phyloP scores from a whole-genome alignment of 2,113 vertebrate genomes.

The Triplophysa dalaica region DNA sequence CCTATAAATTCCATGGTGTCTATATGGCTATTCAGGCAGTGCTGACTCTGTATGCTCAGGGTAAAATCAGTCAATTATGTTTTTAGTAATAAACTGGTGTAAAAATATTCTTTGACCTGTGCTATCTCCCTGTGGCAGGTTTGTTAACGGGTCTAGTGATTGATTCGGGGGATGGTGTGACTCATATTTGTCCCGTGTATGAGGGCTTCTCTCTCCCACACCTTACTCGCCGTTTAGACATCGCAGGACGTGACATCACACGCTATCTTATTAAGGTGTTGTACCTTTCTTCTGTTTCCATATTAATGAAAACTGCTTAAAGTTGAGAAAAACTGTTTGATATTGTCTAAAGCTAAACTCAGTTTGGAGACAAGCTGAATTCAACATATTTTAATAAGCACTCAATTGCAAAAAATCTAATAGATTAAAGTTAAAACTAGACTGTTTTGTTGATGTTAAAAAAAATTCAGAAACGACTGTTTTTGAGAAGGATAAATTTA shows the following conservation, averaged over 20 bases:
- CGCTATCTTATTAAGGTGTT: conserved; percentile 98
- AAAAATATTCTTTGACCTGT: not conserved
- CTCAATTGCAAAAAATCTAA: no score
- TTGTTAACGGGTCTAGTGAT: conserved; percentile 94
- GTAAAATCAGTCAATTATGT: conserved; percentile 62
- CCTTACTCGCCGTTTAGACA: conserved; percentile 93
- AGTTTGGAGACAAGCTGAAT: no score
- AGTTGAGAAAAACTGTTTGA: no score
- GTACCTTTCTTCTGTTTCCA: not conserved
- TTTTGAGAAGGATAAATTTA: no score
- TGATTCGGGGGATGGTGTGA: conserved; percentile 96
- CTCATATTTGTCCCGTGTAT: conserved; percentile 97
- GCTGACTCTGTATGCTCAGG: conserved; percentile 96
- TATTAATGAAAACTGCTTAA: not conserved
- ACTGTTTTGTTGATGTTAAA: no score
- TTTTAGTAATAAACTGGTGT: not conserved
- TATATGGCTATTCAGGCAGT: conserved; percentile 98
- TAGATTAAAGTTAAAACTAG: no score
- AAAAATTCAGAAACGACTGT: no score
- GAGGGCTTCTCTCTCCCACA: conserved; percentile 97
- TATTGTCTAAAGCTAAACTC: no score
- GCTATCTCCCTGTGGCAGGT: conserved; percentile 69
- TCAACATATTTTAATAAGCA: no score
- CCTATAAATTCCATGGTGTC: conserved; percentile 92
- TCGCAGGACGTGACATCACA: conserved; percentile 96